Conservation (phyloP, 2,113 vertebrate genomes). For the Oceanodroma tethys region DNA sequence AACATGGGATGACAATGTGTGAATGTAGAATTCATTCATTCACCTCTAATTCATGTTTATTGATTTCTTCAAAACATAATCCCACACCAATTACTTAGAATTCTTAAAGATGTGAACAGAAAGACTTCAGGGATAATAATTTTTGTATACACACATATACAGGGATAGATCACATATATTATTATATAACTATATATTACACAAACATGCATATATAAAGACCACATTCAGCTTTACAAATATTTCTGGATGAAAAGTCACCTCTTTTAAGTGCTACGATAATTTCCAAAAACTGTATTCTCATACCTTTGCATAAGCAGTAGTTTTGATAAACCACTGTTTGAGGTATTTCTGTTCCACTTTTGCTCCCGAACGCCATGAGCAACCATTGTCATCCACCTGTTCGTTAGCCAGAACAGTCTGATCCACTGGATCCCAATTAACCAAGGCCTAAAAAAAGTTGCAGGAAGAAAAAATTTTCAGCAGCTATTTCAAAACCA, state of each 20-base stretch:
- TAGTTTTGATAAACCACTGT: slow-evolving; percentile 98
- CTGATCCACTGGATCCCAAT: slow-evolving; percentile 96
- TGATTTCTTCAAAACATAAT: not conserved
- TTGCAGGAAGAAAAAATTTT: not conserved
- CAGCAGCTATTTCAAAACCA: not conserved
- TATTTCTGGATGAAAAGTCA: not conserved
- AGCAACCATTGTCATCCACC: slow-evolving; percentile 89
- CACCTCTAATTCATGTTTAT: not conserved
- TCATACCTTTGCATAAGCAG: slow-evolving; percentile 91
- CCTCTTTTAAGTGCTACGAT: not conserved
- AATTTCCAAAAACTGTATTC: not conserved
- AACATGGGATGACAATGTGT: not conserved
- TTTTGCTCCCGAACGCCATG: slow-evolving; percentile 93
- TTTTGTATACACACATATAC: not conserved
- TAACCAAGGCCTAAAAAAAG: slow-evolving; percentile 85
- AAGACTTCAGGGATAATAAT: not conserved
- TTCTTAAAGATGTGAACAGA: not conserved
- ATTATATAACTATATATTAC: not conserved
- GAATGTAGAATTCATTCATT: not conserved
- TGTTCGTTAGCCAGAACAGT: slow-evolving; percentile 97
- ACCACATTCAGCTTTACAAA: not conserved
- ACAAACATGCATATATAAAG: not conserved
- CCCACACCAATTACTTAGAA: not conserved
- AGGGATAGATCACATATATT: not conserved
- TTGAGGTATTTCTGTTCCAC: slow-evolving; percentile 93